Percentiles rank a stretch among this genome's conserved stretches.
These are phyloP conservation scores for Apodemus speciosus DNA, from an alignment of 2,113 vertebrate species.

Conservation along the genomic window DNA sequence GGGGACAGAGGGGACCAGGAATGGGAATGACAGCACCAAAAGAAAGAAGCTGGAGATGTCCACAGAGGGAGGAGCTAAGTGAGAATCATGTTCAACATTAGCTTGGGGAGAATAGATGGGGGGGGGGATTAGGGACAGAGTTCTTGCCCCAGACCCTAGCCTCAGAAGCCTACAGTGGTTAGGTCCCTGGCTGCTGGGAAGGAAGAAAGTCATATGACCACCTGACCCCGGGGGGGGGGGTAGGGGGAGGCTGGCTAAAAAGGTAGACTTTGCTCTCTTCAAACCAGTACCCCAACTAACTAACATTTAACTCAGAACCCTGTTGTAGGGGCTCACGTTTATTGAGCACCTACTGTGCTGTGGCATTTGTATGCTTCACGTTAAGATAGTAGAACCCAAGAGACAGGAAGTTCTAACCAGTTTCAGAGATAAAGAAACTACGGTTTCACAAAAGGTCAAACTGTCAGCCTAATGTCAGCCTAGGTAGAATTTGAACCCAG, in stretches of 20 bases:
- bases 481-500: conserved; percentile 26
- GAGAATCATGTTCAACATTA: background rate
- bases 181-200: background rate
- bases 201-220: background rate
- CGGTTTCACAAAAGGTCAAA: conserved; percentile 15
- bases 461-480: background rate
- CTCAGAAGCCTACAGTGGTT: background rate
- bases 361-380: background rate
- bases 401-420: background rate
- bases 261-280: background rate
- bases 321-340: background rate
- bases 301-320: background rate
- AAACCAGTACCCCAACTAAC: background rate
- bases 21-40: rapidly evolving
- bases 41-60: background rate
- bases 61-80: background rate
- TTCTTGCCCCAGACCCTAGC: background rate
- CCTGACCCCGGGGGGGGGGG: background rate
- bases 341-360: background rate
- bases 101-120: background rate
- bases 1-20: background rate
- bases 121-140: background rate
- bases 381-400: background rate
- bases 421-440: background rate
- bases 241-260: too few relatives aligned